Evolutionary conservation across 2,797 vertebrate species (phyloP).

Genomic region (Philypnodon macrostomus): DNA sequence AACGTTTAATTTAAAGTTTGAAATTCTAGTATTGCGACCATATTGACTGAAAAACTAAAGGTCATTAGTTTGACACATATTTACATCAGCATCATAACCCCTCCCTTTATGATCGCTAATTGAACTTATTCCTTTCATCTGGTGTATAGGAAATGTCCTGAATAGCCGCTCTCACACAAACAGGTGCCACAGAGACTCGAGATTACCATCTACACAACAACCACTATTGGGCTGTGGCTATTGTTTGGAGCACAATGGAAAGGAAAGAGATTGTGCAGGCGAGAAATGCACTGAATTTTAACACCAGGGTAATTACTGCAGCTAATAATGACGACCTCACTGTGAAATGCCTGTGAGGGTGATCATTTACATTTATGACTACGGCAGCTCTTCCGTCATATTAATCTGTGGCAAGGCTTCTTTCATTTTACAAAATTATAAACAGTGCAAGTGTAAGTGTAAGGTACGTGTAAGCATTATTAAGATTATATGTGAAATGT

Average conservation of each 20-base stretch:
- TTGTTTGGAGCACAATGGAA: constrained; percentile 56
- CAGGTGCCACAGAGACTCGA: constrained; percentile 37
- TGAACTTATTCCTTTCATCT: constrained; percentile 38
- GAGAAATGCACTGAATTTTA: constrained; percentile 33
- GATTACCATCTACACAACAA: constrained; percentile 49
- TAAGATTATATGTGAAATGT: constrained; percentile 19
- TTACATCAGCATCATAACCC: background rate
- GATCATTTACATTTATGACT: constrained; percentile 5
- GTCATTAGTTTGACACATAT: constrained; percentile 1
- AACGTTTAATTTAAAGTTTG: too few species aligned
- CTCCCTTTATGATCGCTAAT: background rate
- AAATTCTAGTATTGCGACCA: too few species aligned
- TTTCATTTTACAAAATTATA: too few species aligned
- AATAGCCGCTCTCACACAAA: constrained; percentile 25
- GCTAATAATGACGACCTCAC: constrained; percentile 11
- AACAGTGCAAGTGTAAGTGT: too few species aligned
- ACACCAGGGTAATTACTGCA: constrained; percentile 34
- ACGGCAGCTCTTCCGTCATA: background rate
- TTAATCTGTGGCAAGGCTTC: too few species aligned
- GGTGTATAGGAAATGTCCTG: constrained; percentile 37
- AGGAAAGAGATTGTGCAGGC: constrained; percentile 35
- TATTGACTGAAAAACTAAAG: too few species aligned
- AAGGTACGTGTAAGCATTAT: background rate
- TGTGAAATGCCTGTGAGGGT: background rate
- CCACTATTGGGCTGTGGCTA: constrained; percentile 23